Conservation (phyloP, 2,888 invertebrate genomes). For the Cataglyphis cursor region DNA sequence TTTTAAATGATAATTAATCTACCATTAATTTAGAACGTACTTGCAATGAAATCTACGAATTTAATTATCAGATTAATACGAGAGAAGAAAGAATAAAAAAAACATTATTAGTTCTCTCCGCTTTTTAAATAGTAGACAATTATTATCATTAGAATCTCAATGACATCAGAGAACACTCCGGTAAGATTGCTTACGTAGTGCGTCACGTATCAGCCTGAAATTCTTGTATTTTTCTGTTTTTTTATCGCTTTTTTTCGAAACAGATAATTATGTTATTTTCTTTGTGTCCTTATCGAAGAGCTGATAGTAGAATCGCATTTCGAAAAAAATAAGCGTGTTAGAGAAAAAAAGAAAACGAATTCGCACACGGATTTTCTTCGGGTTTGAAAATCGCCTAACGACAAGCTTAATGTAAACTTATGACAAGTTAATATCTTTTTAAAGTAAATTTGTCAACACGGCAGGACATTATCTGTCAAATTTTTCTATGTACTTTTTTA, state of each 20-base stretch:
- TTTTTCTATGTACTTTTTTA: slow-evolving; percentile 23
- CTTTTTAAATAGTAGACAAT: background rate
- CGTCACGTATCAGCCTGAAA: background rate
- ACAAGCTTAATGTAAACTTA: background rate
- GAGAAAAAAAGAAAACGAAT: slow-evolving; percentile 24
- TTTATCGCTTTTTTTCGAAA: background rate
- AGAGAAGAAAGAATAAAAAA: no score
- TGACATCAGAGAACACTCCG: background rate
- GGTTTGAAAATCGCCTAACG: slow-evolving; percentile 27
- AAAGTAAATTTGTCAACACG: background rate
- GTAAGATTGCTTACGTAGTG: slow-evolving; percentile 22
- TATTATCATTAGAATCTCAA: background rate
- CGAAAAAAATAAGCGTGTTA: slow-evolving; percentile 20
- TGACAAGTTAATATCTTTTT: slow-evolving; percentile 11
- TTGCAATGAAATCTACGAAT: background rate
- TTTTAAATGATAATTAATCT: background rate
- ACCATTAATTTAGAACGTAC: background rate
- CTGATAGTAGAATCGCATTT: slow-evolving; percentile 37
- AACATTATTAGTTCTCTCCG: slow-evolving; percentile 11
- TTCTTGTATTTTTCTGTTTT: background rate
- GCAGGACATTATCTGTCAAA: slow-evolving; percentile 13
- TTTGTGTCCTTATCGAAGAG: slow-evolving; percentile 35
- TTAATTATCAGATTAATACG: background rate
- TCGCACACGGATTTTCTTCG: slow-evolving; percentile 15
- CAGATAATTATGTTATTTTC: slow-evolving; percentile 20